Evolutionary conservation across 1,140 invertebrate species (phyloP).

Genomic region (Drosophila watanabei): DNA sequence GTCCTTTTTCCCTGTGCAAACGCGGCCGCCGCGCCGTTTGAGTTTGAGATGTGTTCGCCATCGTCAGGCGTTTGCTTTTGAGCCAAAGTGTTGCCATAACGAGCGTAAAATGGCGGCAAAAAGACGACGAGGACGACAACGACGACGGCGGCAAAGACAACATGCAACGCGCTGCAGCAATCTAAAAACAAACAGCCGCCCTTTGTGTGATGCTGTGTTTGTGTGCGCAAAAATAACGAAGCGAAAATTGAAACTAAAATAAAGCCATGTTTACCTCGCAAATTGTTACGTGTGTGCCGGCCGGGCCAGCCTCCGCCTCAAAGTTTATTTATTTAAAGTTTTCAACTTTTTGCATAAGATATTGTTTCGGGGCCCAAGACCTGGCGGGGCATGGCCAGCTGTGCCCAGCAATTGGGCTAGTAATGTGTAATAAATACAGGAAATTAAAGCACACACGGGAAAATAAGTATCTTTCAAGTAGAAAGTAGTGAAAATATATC

Average conservation of each 20-base stretch:
- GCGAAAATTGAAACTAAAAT: slow-evolving; percentile 84
- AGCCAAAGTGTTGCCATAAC: slow-evolving; percentile 83
- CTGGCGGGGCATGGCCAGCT: slow-evolving; percentile 9
- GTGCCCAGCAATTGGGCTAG: slow-evolving; percentile 46
- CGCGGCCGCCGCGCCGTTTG: slow-evolving; percentile 67
- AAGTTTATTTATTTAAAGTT: slow-evolving; percentile 84
- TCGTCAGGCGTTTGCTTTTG: slow-evolving; percentile 77
- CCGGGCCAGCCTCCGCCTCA: slow-evolving; percentile 41
- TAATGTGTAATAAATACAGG: slow-evolving; percentile 67
- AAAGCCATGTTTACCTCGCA: slow-evolving; percentile 81
- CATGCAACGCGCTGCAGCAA: slow-evolving; percentile 56
- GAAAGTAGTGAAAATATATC: not conserved
- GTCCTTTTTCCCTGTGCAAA: slow-evolving; percentile 35
- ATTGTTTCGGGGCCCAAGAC: slow-evolving; percentile 46
- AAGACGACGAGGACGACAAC: slow-evolving; percentile 56
- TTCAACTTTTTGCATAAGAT: slow-evolving; percentile 73
- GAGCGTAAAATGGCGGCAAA: slow-evolving; percentile 84
- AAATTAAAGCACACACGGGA: slow-evolving; percentile 60
- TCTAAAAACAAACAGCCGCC: slow-evolving; percentile 75
- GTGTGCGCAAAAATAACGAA: slow-evolving; percentile 76
- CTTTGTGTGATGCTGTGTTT: slow-evolving; percentile 30
- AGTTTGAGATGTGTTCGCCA: slow-evolving; percentile 62
- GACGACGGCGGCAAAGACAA: slow-evolving; percentile 61
- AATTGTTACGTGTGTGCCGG: slow-evolving; percentile 70
- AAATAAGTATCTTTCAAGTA: not conserved